Evolutionary conservation across 1,140 invertebrate genomes (phyloP).

Genomic region (Brachionus rotundiformis): DNA sequence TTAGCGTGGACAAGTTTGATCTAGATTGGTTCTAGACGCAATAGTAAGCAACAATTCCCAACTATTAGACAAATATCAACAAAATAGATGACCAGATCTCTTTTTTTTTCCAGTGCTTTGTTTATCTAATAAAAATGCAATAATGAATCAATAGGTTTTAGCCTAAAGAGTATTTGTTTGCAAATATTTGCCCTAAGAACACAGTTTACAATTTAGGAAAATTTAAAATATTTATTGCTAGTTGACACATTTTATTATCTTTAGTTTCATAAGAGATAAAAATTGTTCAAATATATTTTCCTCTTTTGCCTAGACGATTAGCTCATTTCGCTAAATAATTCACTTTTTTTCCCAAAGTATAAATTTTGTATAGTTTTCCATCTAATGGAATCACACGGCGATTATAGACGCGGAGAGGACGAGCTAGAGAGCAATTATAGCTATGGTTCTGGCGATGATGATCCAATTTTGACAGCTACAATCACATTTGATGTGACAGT

Average conservation of each 20-base stretch:
- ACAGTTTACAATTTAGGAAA: background rate
- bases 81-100: background rate
- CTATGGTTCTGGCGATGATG: slow-evolving; percentile 20
- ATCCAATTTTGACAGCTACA: slow-evolving; percentile 48
- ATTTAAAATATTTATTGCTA: slow-evolving; percentile 6
- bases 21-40: background rate
- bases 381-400: slow-evolving; percentile 31
- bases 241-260: background rate
- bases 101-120: background rate
- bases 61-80: background rate
- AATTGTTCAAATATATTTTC: slow-evolving; percentile 36
- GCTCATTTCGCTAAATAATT: background rate
- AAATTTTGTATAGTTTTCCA: slow-evolving; percentile 12
- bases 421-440: slow-evolving; percentile 33
- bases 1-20: slow-evolving; percentile 17
- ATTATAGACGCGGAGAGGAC: slow-evolving; percentile 22
- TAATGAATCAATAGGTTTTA: slow-evolving; percentile 8
- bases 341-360: background rate
- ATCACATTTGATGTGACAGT: slow-evolving; percentile 51
- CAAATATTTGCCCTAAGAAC: background rate
- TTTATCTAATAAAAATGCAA: slow-evolving; percentile 27
- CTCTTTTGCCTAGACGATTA: slow-evolving; percentile 6
- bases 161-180: background rate
- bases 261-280: background rate
- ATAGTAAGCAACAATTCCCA: background rate